phyloP scores from a whole-genome alignment of 2,797 vertebrate species.

The Sebastes itinus region DNA sequence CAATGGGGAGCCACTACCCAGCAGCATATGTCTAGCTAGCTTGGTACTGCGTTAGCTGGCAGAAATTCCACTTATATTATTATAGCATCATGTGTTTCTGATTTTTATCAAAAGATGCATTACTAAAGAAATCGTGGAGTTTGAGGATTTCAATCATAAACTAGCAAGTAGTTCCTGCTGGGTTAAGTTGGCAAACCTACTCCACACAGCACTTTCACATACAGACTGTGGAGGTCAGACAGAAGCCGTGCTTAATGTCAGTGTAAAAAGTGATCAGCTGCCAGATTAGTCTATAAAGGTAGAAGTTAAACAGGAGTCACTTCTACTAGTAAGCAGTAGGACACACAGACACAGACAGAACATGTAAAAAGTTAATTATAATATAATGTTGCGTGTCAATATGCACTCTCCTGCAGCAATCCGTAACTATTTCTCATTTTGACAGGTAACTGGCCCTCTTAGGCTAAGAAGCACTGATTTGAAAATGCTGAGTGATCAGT shows the following conservation, averaged over 20 bases:
- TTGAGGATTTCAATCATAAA: not conserved
- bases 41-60: not conserved
- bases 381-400: not conserved
- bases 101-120: not conserved
- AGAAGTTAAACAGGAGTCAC: slow-evolving; percentile 1
- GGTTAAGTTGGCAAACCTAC: not conserved
- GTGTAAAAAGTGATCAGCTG: slow-evolving; percentile 11
- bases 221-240: not conserved
- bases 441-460: not conserved
- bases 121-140: not conserved
- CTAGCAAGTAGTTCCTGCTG: not conserved
- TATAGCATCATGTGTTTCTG: too few species aligned
- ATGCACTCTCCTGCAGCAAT: not conserved
- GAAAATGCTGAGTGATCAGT: not conserved
- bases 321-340: not conserved
- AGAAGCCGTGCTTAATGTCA: not conserved
- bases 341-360: not conserved
- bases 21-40: not conserved
- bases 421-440: not conserved
- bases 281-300: not conserved
- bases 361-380: too few species aligned
- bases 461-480: not conserved
- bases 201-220: not conserved
- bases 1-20: not conserved
- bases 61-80: too few species aligned